Percentiles rank a stretch among this genome's conserved stretches.
Conservation (phyloP, 2,113 vertebrate genomes). For the Mirounga angustirostris region DNA sequence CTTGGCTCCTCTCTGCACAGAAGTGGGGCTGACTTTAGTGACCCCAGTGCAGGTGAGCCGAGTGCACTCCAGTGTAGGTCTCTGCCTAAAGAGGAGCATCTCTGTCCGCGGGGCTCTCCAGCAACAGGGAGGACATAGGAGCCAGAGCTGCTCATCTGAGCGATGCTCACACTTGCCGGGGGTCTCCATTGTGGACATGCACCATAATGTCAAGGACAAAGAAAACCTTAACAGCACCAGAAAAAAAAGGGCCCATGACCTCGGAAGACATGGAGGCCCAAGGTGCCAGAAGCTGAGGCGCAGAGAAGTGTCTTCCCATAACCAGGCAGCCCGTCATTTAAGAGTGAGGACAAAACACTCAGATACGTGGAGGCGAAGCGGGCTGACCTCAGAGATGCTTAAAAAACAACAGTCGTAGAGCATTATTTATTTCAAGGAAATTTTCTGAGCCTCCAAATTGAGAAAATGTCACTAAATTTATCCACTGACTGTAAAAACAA, state of each 20-base stretch:
- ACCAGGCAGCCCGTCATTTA: not conserved
- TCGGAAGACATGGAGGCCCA: not conserved
- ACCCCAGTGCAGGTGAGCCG: not conserved
- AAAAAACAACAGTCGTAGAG: not conserved
- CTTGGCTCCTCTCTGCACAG: too few relatives aligned
- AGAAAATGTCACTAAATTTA: not conserved
- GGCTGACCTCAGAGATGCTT: not conserved
- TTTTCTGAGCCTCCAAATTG: not conserved
- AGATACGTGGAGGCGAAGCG: fast-evolving
- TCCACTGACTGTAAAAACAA: not conserved
- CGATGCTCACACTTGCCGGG: not conserved
- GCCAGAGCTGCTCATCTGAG: not conserved
- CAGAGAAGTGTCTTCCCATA: not conserved
- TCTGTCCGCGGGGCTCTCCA: too few relatives aligned
- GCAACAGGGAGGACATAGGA: too few relatives aligned
- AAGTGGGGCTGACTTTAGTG: not conserved
- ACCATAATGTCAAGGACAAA: not conserved
- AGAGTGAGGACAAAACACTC: not conserved
- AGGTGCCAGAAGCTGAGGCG: not conserved
- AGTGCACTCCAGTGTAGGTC: not conserved
- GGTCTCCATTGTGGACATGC: not conserved
- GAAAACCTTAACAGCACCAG: not conserved
- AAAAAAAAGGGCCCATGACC: not conserved
- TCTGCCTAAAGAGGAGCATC: not conserved
- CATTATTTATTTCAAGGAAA: not conserved